These are phyloP conservation scores for Eulemur albifrons DNA, from an alignment of 2,797 vertebrate species.

Conservation along the genomic window DNA sequence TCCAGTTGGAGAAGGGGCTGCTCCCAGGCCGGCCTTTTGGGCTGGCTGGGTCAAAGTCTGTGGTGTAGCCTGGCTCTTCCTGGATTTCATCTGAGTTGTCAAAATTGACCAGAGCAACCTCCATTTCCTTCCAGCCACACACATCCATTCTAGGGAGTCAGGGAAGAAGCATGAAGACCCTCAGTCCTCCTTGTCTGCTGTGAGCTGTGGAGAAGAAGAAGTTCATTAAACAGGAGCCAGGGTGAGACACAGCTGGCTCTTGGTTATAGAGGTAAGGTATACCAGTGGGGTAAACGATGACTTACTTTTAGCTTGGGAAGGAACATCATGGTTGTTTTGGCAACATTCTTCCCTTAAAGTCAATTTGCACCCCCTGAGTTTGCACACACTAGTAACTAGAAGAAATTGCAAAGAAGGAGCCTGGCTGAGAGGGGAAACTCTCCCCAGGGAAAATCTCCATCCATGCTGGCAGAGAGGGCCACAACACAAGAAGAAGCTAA, in stretches of 20 bases:
- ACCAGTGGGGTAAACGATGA: neutral
- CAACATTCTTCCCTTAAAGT: neutral
- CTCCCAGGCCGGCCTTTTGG: conserved; percentile 88
- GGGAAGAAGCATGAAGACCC: conserved; percentile 70
- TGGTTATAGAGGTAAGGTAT: neutral
- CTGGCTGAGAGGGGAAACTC: neutral
- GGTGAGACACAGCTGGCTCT: neutral
- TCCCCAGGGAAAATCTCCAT: neutral
- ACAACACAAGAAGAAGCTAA: neutral
- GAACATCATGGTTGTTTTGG: neutral
- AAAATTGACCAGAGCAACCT: conserved; percentile 95
- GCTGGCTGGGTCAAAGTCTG: conserved; percentile 85
- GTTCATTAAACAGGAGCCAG: neutral
- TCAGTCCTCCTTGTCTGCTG: conserved; percentile 65
- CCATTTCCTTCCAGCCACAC: conserved; percentile 89
- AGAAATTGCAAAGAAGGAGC: neutral
- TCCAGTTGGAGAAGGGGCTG: conserved; percentile 92
- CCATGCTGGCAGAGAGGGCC: neutral
- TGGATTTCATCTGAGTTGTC: conserved; percentile 94
- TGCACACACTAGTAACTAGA: neutral
- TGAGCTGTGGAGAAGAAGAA: conserved; percentile 79
- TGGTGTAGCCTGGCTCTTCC: conserved; percentile 90
- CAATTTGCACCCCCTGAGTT: neutral
- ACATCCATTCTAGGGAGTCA: conserved; percentile 85
- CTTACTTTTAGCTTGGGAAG: neutral